phyloP scores from a whole-genome alignment of 2,888 invertebrate species.

The Mimas tiliae region DNA sequence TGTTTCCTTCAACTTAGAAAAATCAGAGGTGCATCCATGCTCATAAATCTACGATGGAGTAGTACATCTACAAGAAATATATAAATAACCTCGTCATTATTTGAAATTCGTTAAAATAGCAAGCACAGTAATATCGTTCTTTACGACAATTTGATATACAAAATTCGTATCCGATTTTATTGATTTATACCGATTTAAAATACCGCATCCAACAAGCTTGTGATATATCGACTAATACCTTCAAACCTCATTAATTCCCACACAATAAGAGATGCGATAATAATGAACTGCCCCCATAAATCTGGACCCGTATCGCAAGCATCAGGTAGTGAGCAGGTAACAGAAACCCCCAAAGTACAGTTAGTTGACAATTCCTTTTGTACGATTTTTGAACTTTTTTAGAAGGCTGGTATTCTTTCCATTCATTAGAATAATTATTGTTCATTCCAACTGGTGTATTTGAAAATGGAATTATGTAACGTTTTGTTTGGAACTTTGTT shows the following conservation, averaged over 20 bases:
- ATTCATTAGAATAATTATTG: slow-evolving; percentile 6
- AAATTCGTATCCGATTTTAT: neutral
- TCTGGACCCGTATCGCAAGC: slow-evolving; percentile 11
- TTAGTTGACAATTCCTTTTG: slow-evolving; percentile 20
- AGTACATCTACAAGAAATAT: no score
- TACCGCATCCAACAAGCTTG: slow-evolving; percentile 9
- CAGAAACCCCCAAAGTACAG: slow-evolving; percentile 8
- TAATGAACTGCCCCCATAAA: slow-evolving; percentile 20
- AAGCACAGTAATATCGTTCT: neutral
- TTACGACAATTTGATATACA: neutral
- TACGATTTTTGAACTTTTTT: slow-evolving; percentile 9
- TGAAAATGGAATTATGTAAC: slow-evolving; percentile 3
- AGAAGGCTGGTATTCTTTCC: neutral
- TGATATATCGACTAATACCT: slow-evolving; percentile 11
- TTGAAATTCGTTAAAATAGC: neutral
- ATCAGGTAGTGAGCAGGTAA: slow-evolving; percentile 22
- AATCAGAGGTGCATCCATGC: no score
- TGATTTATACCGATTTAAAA: slow-evolving; percentile 3
- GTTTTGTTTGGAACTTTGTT: neutral
- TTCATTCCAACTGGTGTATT: neutral
- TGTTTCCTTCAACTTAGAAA: no score
- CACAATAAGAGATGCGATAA: slow-evolving; percentile 25
- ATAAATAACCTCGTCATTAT: no score
- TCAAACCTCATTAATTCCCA: slow-evolving; percentile 21
- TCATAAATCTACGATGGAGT: no score